These are phyloP conservation scores for Aythya baeri DNA, from an alignment of 2,113 vertebrate genomes.

Conservation along the genomic window DNA sequence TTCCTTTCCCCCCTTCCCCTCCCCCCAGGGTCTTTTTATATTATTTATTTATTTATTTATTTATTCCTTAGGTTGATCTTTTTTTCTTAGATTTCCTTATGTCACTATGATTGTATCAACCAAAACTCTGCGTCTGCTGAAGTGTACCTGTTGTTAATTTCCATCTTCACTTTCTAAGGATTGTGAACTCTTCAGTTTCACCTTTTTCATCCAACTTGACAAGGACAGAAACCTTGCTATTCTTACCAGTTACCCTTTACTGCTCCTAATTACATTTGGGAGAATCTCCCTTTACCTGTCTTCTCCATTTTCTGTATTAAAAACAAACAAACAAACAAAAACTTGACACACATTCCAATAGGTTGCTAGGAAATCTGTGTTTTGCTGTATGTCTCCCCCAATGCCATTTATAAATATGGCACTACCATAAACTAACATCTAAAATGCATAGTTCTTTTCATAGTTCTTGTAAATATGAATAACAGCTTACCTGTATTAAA, in stretches of 20 bases:
- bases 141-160: neutral
- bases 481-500: neutral
- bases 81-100: neutral
- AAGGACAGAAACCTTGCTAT: neutral
- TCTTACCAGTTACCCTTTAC: neutral
- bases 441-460: neutral
- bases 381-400: neutral
- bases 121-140: neutral
- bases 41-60: neutral
- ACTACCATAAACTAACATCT: neutral
- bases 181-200: neutral
- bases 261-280: neutral
- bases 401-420: neutral
- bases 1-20: neutral
- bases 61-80: neutral
- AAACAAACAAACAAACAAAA: neutral
- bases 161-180: neutral
- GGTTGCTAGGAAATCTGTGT: neutral
- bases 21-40: neutral
- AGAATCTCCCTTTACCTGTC: neutral
- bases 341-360: neutral
- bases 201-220: neutral
- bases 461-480: neutral
- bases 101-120: neutral
- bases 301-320: neutral